These are phyloP conservation scores for Siphamia tubifer DNA, from an alignment of 2,113 vertebrate genomes.

Conservation along the genomic window DNA sequence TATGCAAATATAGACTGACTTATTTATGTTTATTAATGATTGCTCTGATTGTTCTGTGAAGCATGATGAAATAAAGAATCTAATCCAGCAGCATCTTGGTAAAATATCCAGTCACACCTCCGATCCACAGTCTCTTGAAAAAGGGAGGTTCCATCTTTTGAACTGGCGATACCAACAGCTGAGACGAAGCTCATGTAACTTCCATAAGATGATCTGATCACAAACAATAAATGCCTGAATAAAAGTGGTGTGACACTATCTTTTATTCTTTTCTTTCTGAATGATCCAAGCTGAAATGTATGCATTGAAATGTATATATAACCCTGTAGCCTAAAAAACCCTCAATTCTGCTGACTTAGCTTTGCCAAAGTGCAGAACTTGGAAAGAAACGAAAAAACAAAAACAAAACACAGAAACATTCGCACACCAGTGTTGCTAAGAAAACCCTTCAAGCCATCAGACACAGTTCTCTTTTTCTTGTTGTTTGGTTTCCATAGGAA, in stretches of 20 bases:
- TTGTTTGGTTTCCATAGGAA: conserved; percentile 70
- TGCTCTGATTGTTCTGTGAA: conserved; percentile 61
- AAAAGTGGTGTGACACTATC: conserved; percentile 17
- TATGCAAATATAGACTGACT: conserved; percentile 9
- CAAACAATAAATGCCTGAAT: background rate
- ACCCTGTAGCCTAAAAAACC: conserved; percentile 47
- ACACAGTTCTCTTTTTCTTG: conserved; percentile 47
- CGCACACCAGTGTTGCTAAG: conserved; percentile 35
- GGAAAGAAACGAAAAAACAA: conserved; percentile 42
- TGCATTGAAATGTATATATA: background rate
- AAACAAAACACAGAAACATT: conserved; percentile 45
- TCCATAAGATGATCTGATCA: background rate
- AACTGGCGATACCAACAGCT: conserved; percentile 1
- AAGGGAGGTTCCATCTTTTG: conserved; percentile 8
- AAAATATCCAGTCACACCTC: background rate
- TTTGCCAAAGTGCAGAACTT: conserved; percentile 25
- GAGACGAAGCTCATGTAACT: background rate
- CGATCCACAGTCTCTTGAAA: background rate
- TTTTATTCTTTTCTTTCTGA: background rate
- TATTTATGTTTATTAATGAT: conserved; percentile 45
- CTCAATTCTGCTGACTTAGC: background rate
- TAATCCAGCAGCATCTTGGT: conserved; percentile 43
- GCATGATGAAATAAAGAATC: conserved; percentile 50
- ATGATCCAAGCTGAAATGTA: background rate
- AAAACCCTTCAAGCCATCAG: conserved; percentile 37